Evolutionary conservation across 2,888 invertebrate genomes (phyloP).

Genomic region (Nebria brevicollis): DNA sequence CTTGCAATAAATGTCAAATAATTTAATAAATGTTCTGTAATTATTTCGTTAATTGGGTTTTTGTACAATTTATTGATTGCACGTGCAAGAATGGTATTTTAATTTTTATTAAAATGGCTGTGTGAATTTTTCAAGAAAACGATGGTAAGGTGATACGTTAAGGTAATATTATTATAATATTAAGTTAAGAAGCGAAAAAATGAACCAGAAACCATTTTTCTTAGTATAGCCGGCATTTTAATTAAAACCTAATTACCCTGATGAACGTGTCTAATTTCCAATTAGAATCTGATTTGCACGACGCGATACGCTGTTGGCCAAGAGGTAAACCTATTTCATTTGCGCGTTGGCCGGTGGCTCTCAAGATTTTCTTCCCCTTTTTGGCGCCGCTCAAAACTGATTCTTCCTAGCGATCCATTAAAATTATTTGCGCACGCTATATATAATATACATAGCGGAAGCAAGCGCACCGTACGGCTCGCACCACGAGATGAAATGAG

Average conservation of each 20-base stretch:
- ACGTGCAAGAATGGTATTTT: too few species aligned
- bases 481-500: conserved; percentile 51
- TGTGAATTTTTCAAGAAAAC: too few species aligned
- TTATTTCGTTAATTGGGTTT: too few species aligned
- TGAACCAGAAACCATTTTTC: too few species aligned
- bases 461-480: conserved; percentile 52
- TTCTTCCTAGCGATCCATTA: conserved; percentile 61
- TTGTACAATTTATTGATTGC: too few species aligned
- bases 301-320: neutral
- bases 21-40: too few species aligned
- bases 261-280: neutral
- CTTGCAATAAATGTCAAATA: too few species aligned
- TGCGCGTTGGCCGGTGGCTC: conserved; percentile 5
- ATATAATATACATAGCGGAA: conserved; percentile 60
- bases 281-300: neutral
- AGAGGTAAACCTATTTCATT: neutral
- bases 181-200: neutral
- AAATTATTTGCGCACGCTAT: conserved; percentile 62
- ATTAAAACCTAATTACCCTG: neutral
- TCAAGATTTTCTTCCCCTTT: conserved; percentile 48
- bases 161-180: too few species aligned
- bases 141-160: too few species aligned
- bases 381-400: conserved; percentile 57
- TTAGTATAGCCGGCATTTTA: neutral
- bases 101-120: too few species aligned